Evolutionary conservation across 2,888 invertebrate genomes (phyloP).

Genomic region (Beris morrisii): DNA sequence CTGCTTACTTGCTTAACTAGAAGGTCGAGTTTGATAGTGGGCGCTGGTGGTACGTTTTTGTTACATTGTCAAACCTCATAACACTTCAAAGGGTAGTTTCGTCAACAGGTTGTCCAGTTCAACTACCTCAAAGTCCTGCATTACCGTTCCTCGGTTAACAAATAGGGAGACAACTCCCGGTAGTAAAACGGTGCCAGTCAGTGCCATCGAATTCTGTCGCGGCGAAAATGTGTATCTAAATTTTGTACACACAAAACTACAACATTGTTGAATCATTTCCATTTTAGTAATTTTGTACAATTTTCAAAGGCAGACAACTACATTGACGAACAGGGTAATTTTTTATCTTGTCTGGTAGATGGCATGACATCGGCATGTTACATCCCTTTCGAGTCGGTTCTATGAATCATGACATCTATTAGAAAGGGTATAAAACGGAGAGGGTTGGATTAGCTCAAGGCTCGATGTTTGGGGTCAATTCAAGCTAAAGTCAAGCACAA

Average conservation of each 20-base stretch:
- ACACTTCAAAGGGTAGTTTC: conserved; percentile 12
- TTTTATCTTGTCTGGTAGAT: neutral
- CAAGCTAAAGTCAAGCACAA: too few relatives aligned
- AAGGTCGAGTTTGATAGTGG: too few relatives aligned
- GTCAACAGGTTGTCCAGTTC: conserved; percentile 23
- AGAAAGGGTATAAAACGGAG: too few relatives aligned
- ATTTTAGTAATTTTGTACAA: conserved; percentile 2
- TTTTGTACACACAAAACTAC: neutral
- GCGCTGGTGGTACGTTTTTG: too few relatives aligned
- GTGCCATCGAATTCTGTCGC: conserved; percentile 2
- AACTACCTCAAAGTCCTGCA: neutral
- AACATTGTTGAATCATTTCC: neutral
- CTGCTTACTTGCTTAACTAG: too few relatives aligned
- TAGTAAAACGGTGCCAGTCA: neutral
- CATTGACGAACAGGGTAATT: neutral
- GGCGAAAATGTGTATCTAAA: neutral
- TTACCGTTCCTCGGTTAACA: too few relatives aligned
- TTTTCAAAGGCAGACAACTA: neutral
- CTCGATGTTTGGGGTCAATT: too few relatives aligned
- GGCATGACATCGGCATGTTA: neutral
- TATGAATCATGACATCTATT: too few relatives aligned
- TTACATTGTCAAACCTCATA: neutral
- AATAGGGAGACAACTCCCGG: too few relatives aligned
- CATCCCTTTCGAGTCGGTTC: too few relatives aligned
- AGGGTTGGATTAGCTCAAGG: too few relatives aligned